These are phyloP conservation scores for Crotalus helleri DNA, from an alignment of 2,113 vertebrate species.

Conservation along the genomic window DNA sequence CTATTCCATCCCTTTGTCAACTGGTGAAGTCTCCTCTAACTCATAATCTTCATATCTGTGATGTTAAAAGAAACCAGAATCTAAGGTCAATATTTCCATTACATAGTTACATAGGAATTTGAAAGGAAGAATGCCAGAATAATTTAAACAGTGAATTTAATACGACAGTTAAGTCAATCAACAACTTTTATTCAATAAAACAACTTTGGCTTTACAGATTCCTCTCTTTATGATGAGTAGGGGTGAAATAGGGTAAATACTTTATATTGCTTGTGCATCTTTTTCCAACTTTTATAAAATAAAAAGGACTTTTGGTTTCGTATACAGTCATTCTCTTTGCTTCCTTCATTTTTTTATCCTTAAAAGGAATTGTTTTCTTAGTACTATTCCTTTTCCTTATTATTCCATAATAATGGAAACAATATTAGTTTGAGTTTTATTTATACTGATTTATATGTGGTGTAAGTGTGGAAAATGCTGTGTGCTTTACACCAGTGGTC, in stretches of 20 bases:
- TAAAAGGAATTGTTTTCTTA: slow-evolving; percentile 2
- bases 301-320: slow-evolving; percentile 18
- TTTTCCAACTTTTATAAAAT: slow-evolving; percentile 16
- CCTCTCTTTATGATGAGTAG: slow-evolving; percentile 6
- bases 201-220: slow-evolving; percentile 55
- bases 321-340: slow-evolving; percentile 13
- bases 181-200: slow-evolving; percentile 66
- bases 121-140: slow-evolving; percentile 74
- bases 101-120: slow-evolving; percentile 73
- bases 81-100: slow-evolving; percentile 79
- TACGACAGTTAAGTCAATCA: slow-evolving; percentile 80
- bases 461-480: background rate
- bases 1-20: slow-evolving; percentile 53
- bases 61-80: slow-evolving; percentile 72
- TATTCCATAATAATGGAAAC: background rate
- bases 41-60: slow-evolving; percentile 67
- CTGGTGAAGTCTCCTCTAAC: slow-evolving; percentile 57
- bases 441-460: background rate
- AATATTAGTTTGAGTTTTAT: background rate
- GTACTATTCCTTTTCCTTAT: background rate
- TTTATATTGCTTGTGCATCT: slow-evolving; percentile 19
- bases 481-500: background rate
- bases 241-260: slow-evolving; percentile 40
- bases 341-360: slow-evolving; percentile 33
- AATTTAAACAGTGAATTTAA: slow-evolving; percentile 73